Conservation (phyloP, 2,888 invertebrate species). For the Sussaba pulchella region DNA sequence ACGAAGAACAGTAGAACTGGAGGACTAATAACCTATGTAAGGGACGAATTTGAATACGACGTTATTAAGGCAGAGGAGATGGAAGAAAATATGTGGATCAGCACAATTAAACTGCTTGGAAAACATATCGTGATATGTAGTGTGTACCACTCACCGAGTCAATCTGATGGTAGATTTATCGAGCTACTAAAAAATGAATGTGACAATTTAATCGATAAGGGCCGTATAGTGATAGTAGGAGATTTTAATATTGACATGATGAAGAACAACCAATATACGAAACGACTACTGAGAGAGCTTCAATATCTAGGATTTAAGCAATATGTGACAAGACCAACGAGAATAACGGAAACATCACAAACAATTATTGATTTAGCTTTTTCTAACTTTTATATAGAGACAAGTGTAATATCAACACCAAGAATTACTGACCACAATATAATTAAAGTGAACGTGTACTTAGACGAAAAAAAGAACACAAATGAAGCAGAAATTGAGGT, state of each 20-base stretch:
- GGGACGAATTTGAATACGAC: slow-evolving; percentile 3
- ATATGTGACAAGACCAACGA: too few species aligned
- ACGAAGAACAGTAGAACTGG: slow-evolving; percentile 34
- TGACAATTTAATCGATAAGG: slow-evolving; percentile 8
- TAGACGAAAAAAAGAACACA: background rate
- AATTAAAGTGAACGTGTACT: background rate
- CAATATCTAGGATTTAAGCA: too few species aligned
- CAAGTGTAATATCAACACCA: too few species aligned
- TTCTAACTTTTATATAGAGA: too few species aligned
- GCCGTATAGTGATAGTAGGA: too few species aligned
- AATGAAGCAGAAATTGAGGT: background rate
- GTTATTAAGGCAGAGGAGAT: background rate
- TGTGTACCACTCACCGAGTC: slow-evolving; percentile 32
- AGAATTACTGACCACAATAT: too few species aligned
- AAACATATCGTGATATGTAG: slow-evolving; percentile 15
- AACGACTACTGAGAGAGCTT: too few species aligned
- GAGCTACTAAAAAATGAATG: slow-evolving; percentile 11
- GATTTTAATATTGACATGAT: too few species aligned
- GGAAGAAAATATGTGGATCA: slow-evolving; percentile 28
- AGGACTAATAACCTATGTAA: slow-evolving; percentile 2
- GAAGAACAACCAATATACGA: too few species aligned
- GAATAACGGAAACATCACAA: too few species aligned
- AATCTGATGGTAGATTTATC: slow-evolving; percentile 32
- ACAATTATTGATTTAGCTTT: too few species aligned
- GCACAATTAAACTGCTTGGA: slow-evolving; percentile 7